Percentiles rank a stretch among this genome's conserved stretches.
These are phyloP conservation scores for Mohoua ochrocephala DNA, from an alignment of 2,113 vertebrate species.

Conservation along the genomic window DNA sequence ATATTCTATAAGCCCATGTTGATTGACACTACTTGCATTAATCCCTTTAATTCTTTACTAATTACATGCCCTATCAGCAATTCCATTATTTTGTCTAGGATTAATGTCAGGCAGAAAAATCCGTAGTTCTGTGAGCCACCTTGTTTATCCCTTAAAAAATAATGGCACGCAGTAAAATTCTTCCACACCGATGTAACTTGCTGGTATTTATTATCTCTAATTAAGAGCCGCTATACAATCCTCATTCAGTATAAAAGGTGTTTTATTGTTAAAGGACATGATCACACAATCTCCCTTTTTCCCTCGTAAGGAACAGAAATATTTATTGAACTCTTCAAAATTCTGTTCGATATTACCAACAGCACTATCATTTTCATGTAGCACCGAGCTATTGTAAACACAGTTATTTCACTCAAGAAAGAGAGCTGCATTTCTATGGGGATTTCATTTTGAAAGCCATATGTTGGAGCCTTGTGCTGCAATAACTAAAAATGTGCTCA, in stretches of 20 bases:
- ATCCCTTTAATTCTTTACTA: constrained; percentile 58
- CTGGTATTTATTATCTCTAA: constrained; percentile 13
- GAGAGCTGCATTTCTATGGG: constrained; percentile 29
- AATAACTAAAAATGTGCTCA: constrained; percentile 36
- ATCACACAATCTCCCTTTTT: background rate
- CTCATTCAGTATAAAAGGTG: background rate
- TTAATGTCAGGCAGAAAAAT: constrained; percentile 38
- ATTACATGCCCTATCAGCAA: constrained; percentile 54
- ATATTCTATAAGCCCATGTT: background rate
- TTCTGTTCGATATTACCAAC: background rate
- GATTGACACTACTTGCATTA: constrained; percentile 48
- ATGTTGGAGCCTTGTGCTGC: constrained; percentile 39
- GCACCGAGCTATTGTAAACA: constrained; percentile 20
- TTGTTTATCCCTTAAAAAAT: constrained; percentile 32
- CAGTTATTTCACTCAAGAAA: constrained; percentile 31
- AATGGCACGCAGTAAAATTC: background rate
- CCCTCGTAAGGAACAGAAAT: background rate
- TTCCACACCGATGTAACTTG: background rate
- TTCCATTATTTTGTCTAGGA: constrained; percentile 53
- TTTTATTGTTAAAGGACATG: background rate
- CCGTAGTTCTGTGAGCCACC: background rate
- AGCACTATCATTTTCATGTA: constrained; percentile 1
- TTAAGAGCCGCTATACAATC: background rate
- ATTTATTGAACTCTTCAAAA: background rate
- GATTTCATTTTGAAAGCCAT: constrained; percentile 46